Evolutionary conservation across 2,113 vertebrate species (phyloP).

Genomic region (Falcunculus frontatus): DNA sequence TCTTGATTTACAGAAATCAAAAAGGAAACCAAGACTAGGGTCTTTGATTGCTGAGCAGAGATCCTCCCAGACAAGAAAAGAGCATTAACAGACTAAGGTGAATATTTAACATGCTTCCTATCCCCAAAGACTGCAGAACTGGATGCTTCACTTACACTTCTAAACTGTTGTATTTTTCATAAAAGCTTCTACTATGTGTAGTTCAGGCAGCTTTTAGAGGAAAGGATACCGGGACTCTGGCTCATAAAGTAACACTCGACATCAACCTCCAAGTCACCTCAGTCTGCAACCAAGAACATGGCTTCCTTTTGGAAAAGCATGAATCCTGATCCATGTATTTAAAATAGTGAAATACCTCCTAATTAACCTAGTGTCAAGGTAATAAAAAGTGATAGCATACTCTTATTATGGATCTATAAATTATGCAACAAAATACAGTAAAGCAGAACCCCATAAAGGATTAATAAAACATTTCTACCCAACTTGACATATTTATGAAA

Average conservation of each 20-base stretch:
- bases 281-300: not conserved
- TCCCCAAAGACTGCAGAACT: not conserved
- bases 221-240: not conserved
- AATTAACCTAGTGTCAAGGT: not conserved
- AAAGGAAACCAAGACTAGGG: not conserved
- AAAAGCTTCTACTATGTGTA: not conserved
- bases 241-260: not conserved
- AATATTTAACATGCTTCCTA: not conserved
- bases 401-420: not conserved
- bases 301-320: not conserved
- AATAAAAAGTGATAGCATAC: not conserved
- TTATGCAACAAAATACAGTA: not conserved
- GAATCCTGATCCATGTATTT: not conserved
- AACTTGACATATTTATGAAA: not conserved
- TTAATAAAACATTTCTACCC: not conserved
- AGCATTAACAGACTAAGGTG: not conserved
- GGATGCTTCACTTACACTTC: not conserved
- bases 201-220: not conserved
- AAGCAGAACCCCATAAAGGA: not conserved
- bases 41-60: not conserved
- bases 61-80: not conserved
- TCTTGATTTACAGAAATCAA: not conserved
- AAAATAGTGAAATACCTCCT: not conserved
- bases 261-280: not conserved
- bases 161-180: not conserved